Evolutionary conservation across 2,888 invertebrate genomes (phyloP).

Genomic region (Epiblema foenella): DNA sequence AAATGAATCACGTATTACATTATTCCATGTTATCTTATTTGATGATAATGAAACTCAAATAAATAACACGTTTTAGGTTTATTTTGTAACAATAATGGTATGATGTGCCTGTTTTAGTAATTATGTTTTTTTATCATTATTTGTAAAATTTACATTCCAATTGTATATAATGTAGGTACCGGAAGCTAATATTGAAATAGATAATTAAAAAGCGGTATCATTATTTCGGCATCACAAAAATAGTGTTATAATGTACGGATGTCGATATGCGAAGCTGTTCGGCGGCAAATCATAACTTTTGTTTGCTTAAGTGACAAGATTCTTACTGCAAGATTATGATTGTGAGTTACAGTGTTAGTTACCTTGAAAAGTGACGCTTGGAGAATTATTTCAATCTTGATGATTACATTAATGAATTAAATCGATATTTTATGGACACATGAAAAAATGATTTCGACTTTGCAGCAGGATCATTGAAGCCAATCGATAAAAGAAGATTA

Average conservation of each 20-base stretch:
- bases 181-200: neutral
- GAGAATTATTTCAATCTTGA: neutral
- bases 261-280: constrained; percentile 7
- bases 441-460: no score
- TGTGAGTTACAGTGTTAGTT: no score
- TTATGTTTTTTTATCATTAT: neutral
- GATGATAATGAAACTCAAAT: neutral
- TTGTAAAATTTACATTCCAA: constrained; percentile 2
- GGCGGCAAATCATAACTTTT: constrained; percentile 16
- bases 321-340: no score
- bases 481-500: no score
- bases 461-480: no score
- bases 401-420: no score
- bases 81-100: neutral
- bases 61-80: neutral
- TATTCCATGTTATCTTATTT: no score
- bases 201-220: constrained; percentile 6
- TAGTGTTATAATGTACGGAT: constrained; percentile 9
- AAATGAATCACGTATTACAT: neutral
- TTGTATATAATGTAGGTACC: neutral
- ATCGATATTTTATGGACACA: no score
- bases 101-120: neutral
- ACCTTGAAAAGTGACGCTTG: no score
- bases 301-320: neutral
- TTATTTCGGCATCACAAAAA: constrained; percentile 1